Percentiles rank a stretch among this genome's conserved stretches.
Evolutionary conservation across 2,113 vertebrate genomes (phyloP).

Genomic region (Pteruthius melanotis): DNA sequence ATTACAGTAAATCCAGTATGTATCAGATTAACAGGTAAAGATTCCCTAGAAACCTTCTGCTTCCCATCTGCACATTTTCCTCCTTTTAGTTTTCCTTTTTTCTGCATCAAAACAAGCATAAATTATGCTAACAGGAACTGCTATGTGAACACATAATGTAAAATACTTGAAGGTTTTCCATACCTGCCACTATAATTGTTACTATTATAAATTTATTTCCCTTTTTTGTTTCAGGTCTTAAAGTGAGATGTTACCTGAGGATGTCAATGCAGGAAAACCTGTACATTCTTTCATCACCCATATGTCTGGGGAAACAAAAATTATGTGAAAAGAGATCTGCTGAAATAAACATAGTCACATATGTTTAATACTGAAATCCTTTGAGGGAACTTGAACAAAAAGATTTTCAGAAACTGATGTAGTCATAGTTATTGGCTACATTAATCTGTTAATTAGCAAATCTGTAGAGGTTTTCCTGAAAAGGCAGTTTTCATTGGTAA

Average conservation of each 20-base stretch:
- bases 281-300: not conserved
- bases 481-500: not conserved
- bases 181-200: not conserved
- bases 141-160: not conserved
- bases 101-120: not conserved
- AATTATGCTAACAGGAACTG: not conserved
- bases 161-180: not conserved
- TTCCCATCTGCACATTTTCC: not conserved
- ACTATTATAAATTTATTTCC: not conserved
- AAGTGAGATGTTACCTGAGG: not conserved
- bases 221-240: not conserved
- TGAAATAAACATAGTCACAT: not conserved
- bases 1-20: not conserved
- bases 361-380: not conserved
- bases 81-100: not conserved
- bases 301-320: not conserved
- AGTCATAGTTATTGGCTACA: not conserved
- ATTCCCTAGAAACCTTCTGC: not conserved
- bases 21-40: not conserved
- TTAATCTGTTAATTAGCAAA: not conserved
- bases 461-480: not conserved
- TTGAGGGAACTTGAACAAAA: not conserved
- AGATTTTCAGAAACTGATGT: not conserved
- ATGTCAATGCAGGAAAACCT: not conserved
- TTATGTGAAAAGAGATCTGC: not conserved